Percentiles rank a stretch among this genome's conserved stretches.
These are phyloP conservation scores for Panopea generosa DNA, from an alignment of 2,888 invertebrate genomes.

Conservation along the genomic window DNA sequence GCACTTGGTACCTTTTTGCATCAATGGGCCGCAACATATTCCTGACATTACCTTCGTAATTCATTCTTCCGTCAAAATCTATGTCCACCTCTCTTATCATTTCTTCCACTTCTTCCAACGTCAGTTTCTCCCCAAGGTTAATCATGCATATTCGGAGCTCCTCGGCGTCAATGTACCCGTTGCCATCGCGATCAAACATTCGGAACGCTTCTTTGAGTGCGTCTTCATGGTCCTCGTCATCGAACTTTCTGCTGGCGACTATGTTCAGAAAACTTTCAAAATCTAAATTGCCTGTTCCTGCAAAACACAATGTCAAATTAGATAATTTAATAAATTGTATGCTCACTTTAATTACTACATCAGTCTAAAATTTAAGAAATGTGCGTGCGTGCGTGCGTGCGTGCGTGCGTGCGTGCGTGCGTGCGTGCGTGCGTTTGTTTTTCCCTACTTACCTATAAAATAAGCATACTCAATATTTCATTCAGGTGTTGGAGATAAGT, in stretches of 20 bases:
- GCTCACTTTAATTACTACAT: too few relatives aligned
- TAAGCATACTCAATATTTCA: too few relatives aligned
- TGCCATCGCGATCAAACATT: slow-evolving; percentile 99
- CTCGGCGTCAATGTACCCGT: slow-evolving; percentile 99
- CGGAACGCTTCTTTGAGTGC: slow-evolving; percentile 84
- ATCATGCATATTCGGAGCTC: slow-evolving; percentile 99
- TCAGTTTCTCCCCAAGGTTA: slow-evolving; percentile 99
- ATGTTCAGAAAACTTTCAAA: slow-evolving; percentile 72
- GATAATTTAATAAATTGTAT: too few relatives aligned
- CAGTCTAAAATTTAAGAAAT: too few relatives aligned
- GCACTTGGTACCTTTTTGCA: too few relatives aligned
- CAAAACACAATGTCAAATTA: too few relatives aligned
- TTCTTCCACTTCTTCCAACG: slow-evolving; percentile 99
- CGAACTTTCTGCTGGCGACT: slow-evolving; percentile 69
- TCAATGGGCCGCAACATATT: too few relatives aligned
- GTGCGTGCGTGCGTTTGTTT: too few relatives aligned
- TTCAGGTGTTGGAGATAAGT: too few relatives aligned
- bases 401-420: too few relatives aligned
- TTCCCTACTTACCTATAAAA: too few relatives aligned
- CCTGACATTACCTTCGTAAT: slow-evolving; percentile 91
- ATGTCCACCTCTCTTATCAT: slow-evolving; percentile 99
- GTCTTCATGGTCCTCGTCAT: slow-evolving; percentile 72
- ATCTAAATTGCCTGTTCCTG: slow-evolving; percentile 67
- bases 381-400: too few relatives aligned
- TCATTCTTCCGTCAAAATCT: slow-evolving; percentile 99